Percentiles rank a stretch among this genome's conserved stretches.
These are phyloP conservation scores for Cyprinus carpio DNA, from an alignment of 2,113 vertebrate genomes.

Conservation along the genomic window DNA sequence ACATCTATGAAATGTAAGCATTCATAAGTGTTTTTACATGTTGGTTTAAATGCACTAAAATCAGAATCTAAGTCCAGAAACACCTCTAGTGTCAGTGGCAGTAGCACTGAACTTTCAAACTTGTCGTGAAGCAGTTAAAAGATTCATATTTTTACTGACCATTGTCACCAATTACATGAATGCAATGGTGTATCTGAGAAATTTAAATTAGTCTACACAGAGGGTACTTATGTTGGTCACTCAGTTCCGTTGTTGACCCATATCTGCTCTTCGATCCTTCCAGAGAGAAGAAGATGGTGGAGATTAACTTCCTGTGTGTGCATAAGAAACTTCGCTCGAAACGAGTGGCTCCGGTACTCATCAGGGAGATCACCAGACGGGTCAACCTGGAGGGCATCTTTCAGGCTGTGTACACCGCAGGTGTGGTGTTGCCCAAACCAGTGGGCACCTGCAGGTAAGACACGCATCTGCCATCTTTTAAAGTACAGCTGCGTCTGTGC, in stretches of 20 bases:
- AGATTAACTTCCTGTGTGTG: conserved; percentile 98
- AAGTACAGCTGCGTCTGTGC: neutral
- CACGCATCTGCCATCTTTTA: neutral
- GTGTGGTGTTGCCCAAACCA: conserved; percentile 96
- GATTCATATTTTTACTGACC: neutral
- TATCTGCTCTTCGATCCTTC: neutral
- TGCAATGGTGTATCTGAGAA: neutral
- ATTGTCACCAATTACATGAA: neutral
- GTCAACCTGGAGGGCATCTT: conserved; percentile 97
- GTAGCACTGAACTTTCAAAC: neutral
- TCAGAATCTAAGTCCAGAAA: neutral
- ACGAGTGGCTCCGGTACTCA: conserved; percentile 94
- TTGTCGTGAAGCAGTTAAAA: neutral
- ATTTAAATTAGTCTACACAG: neutral
- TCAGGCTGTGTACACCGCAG: conserved; percentile 97
- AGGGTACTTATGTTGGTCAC: neutral
- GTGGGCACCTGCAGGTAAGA: conserved; percentile 95
- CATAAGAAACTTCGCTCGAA: conserved; percentile 98
- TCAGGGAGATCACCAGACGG: conserved; percentile 94
- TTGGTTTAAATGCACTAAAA: neutral
- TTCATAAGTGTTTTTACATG: too few species aligned
- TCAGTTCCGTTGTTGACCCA: neutral
- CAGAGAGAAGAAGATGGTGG: conserved; percentile 98
- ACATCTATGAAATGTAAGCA: conserved; percentile 90
- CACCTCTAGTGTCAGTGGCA: neutral